phyloP scores from a whole-genome alignment of 2,888 invertebrate genomes.

The Hirtodrosophila trivittata region DNA sequence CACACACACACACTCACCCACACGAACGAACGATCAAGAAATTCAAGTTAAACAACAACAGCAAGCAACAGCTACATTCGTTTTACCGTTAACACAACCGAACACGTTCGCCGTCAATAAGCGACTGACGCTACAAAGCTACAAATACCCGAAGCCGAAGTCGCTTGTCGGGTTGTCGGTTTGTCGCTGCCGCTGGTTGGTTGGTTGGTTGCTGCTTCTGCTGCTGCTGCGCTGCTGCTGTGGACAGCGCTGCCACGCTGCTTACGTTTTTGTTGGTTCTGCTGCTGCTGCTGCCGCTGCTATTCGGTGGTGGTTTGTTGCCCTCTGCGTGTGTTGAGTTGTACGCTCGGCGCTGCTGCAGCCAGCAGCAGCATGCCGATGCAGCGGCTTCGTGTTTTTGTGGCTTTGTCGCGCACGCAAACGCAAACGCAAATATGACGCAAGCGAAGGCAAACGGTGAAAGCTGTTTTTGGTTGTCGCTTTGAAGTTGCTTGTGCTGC shows the following conservation, averaged over 20 bases:
- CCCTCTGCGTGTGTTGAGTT: conserved; percentile 48
- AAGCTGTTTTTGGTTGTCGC: conserved; percentile 61
- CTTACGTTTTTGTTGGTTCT: conserved; percentile 10
- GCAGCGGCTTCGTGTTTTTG: conserved; percentile 55
- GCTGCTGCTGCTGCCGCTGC: conserved; percentile 4
- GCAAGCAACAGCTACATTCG: conserved; percentile 31
- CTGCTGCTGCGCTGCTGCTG: conserved; percentile 15
- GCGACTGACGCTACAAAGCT: conserved; percentile 61
- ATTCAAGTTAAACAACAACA: conserved; percentile 69
- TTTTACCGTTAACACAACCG: conserved; percentile 69
- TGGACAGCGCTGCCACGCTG: conserved; percentile 9
- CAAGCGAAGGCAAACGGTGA: conserved; percentile 68
- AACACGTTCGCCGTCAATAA: conserved; percentile 56
- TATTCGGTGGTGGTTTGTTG: conserved; percentile 60
- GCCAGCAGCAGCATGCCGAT: conserved; percentile 56
- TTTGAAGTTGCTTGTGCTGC: conserved; percentile 38
- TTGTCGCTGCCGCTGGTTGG: conserved; percentile 50
- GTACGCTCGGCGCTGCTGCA: conserved; percentile 32
- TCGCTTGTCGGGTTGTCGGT: conserved; percentile 33
- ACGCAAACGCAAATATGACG: conserved; percentile 57
- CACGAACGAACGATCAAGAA: conserved; percentile 64
- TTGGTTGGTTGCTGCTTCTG: conserved; percentile 28
- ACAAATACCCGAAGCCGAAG: conserved; percentile 57
- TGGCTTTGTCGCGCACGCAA: conserved; percentile 63
- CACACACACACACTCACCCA: conserved; percentile 34